phyloP scores from a whole-genome alignment of 1,140 invertebrate genomes.

The Calephelis nemesis region DNA sequence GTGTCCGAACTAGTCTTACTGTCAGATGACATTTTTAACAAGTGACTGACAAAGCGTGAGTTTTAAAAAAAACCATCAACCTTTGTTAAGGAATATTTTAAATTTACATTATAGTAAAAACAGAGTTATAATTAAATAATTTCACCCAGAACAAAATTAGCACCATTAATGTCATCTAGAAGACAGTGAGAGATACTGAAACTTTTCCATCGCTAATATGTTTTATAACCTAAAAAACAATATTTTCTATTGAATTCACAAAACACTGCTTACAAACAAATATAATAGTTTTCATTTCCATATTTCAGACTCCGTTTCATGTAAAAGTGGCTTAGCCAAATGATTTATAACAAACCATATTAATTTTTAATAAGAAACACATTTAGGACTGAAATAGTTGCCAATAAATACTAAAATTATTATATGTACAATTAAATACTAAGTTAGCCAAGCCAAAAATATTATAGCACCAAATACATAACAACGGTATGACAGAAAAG shows the following conservation, averaged over 20 bases:
- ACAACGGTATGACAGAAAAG: conserved; percentile 69
- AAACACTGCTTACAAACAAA: conserved; percentile 3
- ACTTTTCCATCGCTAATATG: conserved; percentile 70
- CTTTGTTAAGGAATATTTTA: no score
- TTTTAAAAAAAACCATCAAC: no score
- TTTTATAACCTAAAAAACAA: conserved; percentile 48
- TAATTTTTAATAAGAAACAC: conserved; percentile 43
- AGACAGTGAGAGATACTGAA: conserved; percentile 69
- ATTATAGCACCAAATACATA: conserved; percentile 73
- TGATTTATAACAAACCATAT: conserved; percentile 28
- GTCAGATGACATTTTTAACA: no score
- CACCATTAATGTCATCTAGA: conserved; percentile 47
- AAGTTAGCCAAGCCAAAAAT: conserved; percentile 75
- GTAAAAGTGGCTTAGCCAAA: conserved; percentile 23
- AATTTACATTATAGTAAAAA: conserved; percentile 2
- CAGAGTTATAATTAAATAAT: not conserved
- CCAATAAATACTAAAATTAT: conserved; percentile 70
- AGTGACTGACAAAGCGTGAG: no score
- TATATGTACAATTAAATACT: conserved; percentile 71
- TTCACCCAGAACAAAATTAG: conserved; percentile 35
- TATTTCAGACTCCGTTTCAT: not conserved
- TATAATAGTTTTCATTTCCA: conserved; percentile 4
- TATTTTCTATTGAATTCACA: not conserved
- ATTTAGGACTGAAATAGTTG: conserved; percentile 53
- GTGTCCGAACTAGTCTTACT: no score